Evolutionary conservation across 2,888 invertebrate genomes (phyloP).

Genomic region (Ophioninae sp.): DNA sequence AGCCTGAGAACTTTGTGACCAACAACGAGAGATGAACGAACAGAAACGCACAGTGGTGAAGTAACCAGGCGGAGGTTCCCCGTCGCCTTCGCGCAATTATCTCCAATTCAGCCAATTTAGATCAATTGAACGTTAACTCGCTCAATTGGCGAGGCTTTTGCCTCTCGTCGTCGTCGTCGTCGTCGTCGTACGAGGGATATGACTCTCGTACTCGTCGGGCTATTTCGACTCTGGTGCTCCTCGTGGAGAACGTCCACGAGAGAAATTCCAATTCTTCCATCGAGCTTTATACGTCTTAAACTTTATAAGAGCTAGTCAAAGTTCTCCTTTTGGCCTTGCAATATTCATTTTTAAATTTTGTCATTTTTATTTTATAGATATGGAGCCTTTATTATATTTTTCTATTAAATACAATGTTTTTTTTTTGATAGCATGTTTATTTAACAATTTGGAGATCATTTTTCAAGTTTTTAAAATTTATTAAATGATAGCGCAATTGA

Average conservation of each 20-base stretch:
- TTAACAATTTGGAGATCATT: no score
- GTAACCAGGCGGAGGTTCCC: constrained; percentile 76
- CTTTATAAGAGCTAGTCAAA: no score
- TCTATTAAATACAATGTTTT: no score
- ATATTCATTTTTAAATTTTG: no score
- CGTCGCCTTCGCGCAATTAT: constrained; percentile 80
- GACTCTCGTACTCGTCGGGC: constrained; percentile 37
- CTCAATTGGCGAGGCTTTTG: constrained; percentile 75
- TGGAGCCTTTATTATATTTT: no score
- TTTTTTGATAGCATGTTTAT: no score
- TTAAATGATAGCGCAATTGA: no score
- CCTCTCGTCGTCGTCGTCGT: constrained; percentile 40
- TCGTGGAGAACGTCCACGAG: constrained; percentile 26
- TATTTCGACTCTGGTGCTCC: constrained; percentile 36
- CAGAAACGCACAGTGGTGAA: constrained; percentile 64
- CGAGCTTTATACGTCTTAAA: neutral
- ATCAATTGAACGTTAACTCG: constrained; percentile 80
- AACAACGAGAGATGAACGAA: constrained; percentile 60
- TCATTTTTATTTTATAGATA: no score
- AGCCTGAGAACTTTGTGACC: constrained; percentile 70
- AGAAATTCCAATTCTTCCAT: constrained; percentile 59
- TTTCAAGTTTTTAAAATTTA: no score
- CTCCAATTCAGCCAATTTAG: constrained; percentile 79
- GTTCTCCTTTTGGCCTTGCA: no score
- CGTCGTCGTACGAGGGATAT: constrained; percentile 39